Evolutionary conservation across 2,888 invertebrate species (phyloP).

Genomic region (Saturnia pavonia): DNA sequence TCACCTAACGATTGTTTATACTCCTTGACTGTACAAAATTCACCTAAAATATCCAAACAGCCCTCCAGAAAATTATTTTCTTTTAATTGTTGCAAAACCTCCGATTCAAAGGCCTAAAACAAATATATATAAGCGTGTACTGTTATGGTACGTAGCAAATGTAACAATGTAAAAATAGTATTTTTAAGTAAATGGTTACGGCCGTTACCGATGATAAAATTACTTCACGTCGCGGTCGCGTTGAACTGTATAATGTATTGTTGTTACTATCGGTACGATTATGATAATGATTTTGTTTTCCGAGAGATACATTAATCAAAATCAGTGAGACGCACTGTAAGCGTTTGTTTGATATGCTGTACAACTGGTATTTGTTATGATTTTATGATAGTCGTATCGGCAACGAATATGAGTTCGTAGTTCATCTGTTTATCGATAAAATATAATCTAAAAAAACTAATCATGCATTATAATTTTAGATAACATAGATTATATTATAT

Average conservation of each 20-base stretch:
- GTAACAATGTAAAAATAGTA: not conserved
- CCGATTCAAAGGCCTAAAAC: constrained; percentile 62
- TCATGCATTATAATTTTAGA: not conserved
- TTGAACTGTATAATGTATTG: not conserved
- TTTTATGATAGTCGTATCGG: not conserved
- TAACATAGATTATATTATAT: no score
- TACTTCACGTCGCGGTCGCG: not conserved
- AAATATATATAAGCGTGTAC: constrained; percentile 15
- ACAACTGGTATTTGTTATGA: not conserved
- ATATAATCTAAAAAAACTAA: not conserved
- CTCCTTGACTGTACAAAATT: constrained; percentile 59
- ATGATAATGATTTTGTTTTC: not conserved
- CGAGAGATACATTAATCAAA: not conserved
- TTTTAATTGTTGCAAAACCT: constrained; percentile 56
- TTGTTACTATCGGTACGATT: not conserved
- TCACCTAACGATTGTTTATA: constrained; percentile 58
- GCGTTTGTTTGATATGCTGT: not conserved
- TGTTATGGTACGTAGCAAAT: not conserved
- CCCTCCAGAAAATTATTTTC: constrained; percentile 59
- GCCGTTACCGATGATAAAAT: not conserved
- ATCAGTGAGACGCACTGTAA: not conserved
- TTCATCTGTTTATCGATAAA: not conserved
- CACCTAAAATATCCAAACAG: constrained; percentile 63
- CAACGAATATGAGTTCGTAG: not conserved
- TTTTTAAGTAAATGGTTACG: not conserved